These are phyloP conservation scores for Ceyx cyanopectus DNA, from an alignment of 2,113 vertebrate species.

Conservation along the genomic window DNA sequence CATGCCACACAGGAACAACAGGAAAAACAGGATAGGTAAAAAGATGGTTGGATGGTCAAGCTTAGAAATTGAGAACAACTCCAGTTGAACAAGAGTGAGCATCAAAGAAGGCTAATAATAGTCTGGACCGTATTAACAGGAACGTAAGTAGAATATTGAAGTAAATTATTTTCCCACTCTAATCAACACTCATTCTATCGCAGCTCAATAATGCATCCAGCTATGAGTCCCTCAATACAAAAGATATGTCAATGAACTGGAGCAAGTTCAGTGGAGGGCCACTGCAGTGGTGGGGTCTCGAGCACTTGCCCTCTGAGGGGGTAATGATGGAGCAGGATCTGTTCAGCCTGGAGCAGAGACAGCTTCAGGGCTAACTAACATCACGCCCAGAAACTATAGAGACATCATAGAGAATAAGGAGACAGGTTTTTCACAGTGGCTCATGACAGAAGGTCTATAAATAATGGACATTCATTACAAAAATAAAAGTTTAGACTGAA, in stretches of 20 bases:
- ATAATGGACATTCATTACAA: background rate
- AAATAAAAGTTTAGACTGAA: background rate
- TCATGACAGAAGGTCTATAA: background rate
- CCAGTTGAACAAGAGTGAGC: background rate
- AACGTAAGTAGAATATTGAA: background rate
- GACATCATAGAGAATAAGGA: background rate
- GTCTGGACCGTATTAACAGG: background rate
- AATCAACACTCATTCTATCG: background rate
- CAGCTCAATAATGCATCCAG: background rate
- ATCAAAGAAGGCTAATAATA: background rate
- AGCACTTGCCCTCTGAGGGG: background rate
- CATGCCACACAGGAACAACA: too few relatives aligned
- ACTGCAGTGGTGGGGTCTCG: background rate
- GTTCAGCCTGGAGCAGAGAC: background rate
- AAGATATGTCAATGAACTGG: background rate
- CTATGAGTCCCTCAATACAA: background rate
- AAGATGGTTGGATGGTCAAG: background rate
- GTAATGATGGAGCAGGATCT: rapidly evolving
- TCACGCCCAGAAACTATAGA: background rate
- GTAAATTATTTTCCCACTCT: background rate
- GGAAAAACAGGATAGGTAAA: background rate
- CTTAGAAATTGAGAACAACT: background rate
- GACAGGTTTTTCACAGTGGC: background rate
- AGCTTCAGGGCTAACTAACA: background rate
- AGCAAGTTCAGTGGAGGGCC: background rate